Percentiles rank a stretch among this genome's conserved stretches.
These are phyloP conservation scores for Schizopygopsis malacanthus DNA, from an alignment of 2,797 vertebrate species.

Conservation along the genomic window DNA sequence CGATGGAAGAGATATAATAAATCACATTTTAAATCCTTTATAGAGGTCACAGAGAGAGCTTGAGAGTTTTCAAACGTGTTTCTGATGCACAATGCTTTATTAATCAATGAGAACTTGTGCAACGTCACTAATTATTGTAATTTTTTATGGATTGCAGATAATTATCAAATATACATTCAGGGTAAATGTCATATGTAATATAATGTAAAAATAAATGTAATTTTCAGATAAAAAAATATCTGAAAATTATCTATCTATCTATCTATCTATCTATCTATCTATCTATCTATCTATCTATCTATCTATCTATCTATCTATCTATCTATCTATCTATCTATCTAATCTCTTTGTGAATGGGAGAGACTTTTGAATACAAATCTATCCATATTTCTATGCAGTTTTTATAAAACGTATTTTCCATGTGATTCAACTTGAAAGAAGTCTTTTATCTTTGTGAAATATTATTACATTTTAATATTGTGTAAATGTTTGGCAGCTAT, in stretches of 20 bases:
- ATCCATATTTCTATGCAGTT: too few species aligned
- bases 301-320: too few species aligned
- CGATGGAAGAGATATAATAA: slow-evolving; percentile 2
- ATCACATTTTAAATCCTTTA: slow-evolving; percentile 1
- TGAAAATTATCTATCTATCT: too few species aligned
- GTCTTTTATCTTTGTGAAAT: neutral
- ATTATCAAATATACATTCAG: neutral
- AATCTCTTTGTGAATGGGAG: too few species aligned
- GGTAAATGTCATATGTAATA: too few species aligned
- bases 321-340: too few species aligned
- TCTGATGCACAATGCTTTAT: neutral
- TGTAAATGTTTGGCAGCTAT: neutral
- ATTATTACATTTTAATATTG: neutral
- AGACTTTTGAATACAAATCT: too few species aligned
- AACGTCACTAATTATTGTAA: neutral
- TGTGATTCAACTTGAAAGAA: neutral
- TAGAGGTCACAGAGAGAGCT: neutral
- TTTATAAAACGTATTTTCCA: too few species aligned
- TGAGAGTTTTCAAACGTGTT: neutral
- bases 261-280: too few species aligned
- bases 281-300: too few species aligned
- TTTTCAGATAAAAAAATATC: too few species aligned
- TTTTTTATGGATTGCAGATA: neutral
- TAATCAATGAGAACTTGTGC: neutral
- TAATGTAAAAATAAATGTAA: too few species aligned